These are phyloP conservation scores for Halocynthia roretzi DNA, from an alignment of 23 tunicate species.

Conservation along the genomic window DNA sequence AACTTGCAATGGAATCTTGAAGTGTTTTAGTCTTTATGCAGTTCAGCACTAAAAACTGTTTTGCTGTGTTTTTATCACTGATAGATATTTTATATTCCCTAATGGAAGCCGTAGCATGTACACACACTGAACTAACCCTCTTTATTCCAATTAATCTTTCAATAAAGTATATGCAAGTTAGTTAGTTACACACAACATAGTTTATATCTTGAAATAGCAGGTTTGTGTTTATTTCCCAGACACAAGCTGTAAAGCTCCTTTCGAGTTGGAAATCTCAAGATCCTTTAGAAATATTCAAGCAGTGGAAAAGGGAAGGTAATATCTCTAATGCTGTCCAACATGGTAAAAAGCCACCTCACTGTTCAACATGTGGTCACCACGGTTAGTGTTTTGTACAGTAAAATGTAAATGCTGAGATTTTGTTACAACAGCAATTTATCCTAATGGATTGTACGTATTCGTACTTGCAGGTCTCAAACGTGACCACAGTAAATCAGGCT, in stretches of 20 bases:
- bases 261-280: slow-evolving; percentile 9
- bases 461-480: slow-evolving; percentile 38
- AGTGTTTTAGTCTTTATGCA: too few relatives aligned
- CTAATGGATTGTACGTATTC: neutral
- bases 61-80: too few relatives aligned
- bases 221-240: slow-evolving; percentile 6
- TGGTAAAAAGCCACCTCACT: slow-evolving; percentile 50
- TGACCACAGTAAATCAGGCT: slow-evolving; percentile 25
- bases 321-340: neutral
- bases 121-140: too few relatives aligned
- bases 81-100: too few relatives aligned
- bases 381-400: slow-evolving; percentile 17
- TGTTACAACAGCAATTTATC: neutral
- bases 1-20: too few relatives aligned
- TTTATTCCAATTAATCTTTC: too few relatives aligned
- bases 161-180: too few relatives aligned
- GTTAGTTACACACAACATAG: too few relatives aligned
- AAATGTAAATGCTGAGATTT: too few relatives aligned
- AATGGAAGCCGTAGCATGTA: too few relatives aligned
- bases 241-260: slow-evolving; percentile 16
- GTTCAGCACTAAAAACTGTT: too few relatives aligned
- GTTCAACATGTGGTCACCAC: slow-evolving; percentile 63
- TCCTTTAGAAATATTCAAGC: slow-evolving; percentile 28
- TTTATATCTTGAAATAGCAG: too few relatives aligned
- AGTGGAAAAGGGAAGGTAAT: slow-evolving; percentile 15